Conservation (phyloP, 2,797 vertebrate species). For the Cryptoblepharus egeriae region DNA sequence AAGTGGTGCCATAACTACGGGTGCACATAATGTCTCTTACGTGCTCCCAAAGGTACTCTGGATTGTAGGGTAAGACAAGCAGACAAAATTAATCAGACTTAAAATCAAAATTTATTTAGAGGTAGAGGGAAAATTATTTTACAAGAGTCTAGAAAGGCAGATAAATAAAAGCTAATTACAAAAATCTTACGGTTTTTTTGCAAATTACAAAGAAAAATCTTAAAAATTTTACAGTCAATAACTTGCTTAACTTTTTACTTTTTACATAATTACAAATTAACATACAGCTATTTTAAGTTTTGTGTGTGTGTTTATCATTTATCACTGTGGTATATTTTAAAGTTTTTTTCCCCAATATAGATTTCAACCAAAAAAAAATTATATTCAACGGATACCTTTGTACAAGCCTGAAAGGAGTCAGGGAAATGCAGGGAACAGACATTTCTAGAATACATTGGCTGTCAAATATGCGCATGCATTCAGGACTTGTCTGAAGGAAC, state of each 20-base stretch:
- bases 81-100: conserved; percentile 40
- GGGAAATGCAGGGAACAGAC: neutral
- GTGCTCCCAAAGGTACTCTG: too few relatives aligned
- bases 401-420: conserved; percentile 58
- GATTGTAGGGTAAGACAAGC: too few relatives aligned
- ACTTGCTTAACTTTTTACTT: conserved; percentile 82
- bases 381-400: conserved; percentile 71
- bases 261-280: conserved; percentile 85
- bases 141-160: conserved; percentile 84
- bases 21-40: too few relatives aligned
- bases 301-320: conserved; percentile 42
- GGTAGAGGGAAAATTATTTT: conserved; percentile 76
- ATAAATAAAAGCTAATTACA: conserved; percentile 97
- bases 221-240: conserved; percentile 82
- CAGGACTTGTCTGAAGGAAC: conserved; percentile 77
- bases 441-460: conserved; percentile 69
- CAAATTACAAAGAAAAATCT: conserved; percentile 79
- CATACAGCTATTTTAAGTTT: conserved; percentile 75
- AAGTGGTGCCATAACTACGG: too few relatives aligned
- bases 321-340: conserved; percentile 36
- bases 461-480: conserved; percentile 81
- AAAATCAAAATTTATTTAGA: conserved; percentile 86
- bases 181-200: conserved; percentile 75
- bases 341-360: neutral
- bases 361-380: conserved; percentile 72